Conservation (phyloP, 1,140 invertebrate genomes). For the Radopholus similis region DNA sequence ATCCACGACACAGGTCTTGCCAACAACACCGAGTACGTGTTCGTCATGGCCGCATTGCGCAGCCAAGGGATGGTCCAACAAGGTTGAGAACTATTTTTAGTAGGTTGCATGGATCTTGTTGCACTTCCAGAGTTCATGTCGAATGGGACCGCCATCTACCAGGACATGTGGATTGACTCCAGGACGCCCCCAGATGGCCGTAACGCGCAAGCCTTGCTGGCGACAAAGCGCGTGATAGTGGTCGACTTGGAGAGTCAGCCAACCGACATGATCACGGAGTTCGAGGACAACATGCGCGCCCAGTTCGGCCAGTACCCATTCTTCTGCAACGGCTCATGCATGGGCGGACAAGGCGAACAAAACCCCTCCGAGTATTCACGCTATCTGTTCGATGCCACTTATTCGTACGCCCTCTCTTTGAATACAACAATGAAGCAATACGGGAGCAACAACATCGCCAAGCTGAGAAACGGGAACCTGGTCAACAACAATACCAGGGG, state of each 20-base stretch:
- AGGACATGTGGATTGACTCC: neutral
- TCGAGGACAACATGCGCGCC: constrained; percentile 21
- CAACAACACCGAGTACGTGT: constrained; percentile 32
- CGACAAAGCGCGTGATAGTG: constrained; percentile 23
- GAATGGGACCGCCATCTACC: neutral
- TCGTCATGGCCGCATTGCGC: constrained; percentile 16
- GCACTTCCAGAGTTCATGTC: too few relatives aligned
- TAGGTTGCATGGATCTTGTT: too few relatives aligned
- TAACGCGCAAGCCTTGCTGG: constrained; percentile 24
- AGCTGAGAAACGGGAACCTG: constrained; percentile 7
- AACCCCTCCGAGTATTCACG: constrained; percentile 30
- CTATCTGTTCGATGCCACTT: constrained; percentile 29
- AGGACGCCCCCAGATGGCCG: constrained; percentile 26
- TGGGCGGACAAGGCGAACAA: constrained; percentile 28
- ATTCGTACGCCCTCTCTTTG: constrained; percentile 25
- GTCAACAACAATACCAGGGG: neutral
- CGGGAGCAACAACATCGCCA: neutral
- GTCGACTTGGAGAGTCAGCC: constrained; percentile 33
- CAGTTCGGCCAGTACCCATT: constrained; percentile 33
- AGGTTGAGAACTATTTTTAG: constrained; percentile 13
- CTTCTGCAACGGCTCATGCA: constrained; percentile 21
- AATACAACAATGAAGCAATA: constrained; percentile 21
- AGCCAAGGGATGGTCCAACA: constrained; percentile 29
- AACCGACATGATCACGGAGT: constrained; percentile 13
- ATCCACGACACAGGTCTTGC: constrained; percentile 20